phyloP scores from a whole-genome alignment of 2,113 vertebrate species.

The Plecturocebus donacophilus region DNA sequence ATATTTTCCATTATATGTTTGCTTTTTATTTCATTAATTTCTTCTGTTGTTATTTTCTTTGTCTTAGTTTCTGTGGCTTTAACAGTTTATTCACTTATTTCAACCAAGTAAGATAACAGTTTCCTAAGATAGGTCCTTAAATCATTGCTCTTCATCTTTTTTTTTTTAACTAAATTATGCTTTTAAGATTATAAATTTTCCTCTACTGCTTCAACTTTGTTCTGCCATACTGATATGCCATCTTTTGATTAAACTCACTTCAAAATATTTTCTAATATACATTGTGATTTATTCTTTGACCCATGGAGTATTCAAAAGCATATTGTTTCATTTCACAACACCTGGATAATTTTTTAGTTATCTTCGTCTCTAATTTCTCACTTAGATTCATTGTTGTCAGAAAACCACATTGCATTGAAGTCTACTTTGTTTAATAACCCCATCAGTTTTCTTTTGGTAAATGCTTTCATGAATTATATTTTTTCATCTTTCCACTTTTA shows the following conservation, averaged over 20 bases:
- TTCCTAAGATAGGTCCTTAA: background rate
- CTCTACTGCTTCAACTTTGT: background rate
- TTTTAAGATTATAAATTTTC: background rate
- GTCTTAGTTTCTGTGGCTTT: background rate
- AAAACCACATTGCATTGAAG: background rate
- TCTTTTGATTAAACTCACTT: background rate
- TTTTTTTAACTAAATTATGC: background rate
- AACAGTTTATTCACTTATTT: background rate
- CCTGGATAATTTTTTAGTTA: background rate
- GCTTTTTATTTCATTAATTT: background rate
- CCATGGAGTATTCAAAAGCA: background rate
- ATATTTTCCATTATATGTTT: background rate
- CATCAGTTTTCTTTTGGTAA: background rate
- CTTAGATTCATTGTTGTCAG: background rate
- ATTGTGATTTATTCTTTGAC: background rate
- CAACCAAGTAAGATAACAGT: background rate
- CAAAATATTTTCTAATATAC: background rate
- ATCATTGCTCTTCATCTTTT: background rate
- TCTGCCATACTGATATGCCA: background rate
- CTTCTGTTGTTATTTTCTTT: background rate
- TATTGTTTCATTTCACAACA: slow-evolving; percentile 19
- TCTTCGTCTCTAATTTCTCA: background rate
- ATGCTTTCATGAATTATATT: background rate
- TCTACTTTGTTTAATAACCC: background rate
- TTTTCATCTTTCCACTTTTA: background rate